phyloP scores from a whole-genome alignment of 1,140 invertebrate species.

The Bathynomus jamesi region DNA sequence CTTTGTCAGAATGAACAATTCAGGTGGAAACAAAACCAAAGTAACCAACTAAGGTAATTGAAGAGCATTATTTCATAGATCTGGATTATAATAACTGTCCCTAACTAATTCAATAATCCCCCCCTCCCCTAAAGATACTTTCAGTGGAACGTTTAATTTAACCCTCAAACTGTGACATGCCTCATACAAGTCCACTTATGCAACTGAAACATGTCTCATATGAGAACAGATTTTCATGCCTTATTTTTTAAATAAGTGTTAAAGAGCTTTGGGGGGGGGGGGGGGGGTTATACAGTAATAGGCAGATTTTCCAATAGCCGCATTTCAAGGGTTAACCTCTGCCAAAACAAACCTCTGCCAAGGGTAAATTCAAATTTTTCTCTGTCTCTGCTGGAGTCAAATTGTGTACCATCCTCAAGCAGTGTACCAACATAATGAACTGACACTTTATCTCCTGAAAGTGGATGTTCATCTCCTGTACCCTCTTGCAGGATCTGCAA shows the following conservation, averaged over 20 bases:
- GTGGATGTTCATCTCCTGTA: conserved; percentile 54
- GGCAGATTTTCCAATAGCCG: not conserved
- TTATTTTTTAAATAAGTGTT: not conserved
- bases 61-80: too few species aligned
- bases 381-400: conserved; percentile 83
- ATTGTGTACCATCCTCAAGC: conserved; percentile 72
- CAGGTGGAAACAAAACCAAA: too few species aligned
- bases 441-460: conserved; percentile 59
- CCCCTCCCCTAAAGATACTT: too few species aligned
- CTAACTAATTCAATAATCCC: too few species aligned
- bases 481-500: conserved; percentile 59
- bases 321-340: not conserved
- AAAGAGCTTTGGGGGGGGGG: too few species aligned
- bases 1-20: too few species aligned
- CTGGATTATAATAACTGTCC: too few species aligned
- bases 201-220: not conserved
- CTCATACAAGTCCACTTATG: not conserved
- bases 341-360: conserved; percentile 56
- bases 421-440: conserved; percentile 93
- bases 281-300: not conserved
- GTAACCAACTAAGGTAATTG: too few species aligned
- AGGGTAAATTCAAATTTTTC: conserved; percentile 74
- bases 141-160: too few species aligned
- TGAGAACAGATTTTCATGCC: not conserved
- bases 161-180: not conserved